These are phyloP conservation scores for Heliocidaris tuberculata DNA, from an alignment of 35 echinoderm and acorn worm species.

Conservation along the genomic window DNA sequence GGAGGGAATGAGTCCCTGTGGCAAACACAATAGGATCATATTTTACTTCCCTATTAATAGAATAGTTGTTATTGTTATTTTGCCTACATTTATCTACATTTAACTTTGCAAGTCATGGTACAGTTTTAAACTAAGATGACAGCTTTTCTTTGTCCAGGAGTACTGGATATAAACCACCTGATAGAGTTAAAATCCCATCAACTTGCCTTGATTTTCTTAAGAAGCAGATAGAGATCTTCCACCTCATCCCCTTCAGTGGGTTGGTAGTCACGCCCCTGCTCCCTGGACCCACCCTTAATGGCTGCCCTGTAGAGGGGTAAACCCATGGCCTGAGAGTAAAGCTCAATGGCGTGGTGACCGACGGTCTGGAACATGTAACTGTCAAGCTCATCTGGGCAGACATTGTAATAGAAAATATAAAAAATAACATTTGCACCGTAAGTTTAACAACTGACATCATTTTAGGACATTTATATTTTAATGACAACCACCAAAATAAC, in stretches of 20 bases:
- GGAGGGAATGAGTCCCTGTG: no score
- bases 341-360: constrained; percentile 86
- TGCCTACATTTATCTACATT: no score
- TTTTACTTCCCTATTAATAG: no score
- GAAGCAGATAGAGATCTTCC: constrained; percentile 86
- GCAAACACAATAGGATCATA: no score
- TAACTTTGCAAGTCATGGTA: no score
- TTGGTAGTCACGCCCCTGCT: constrained; percentile 71
- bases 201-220: constrained; percentile 74
- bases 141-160: no score
- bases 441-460: not conserved
- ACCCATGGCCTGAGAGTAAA: constrained; percentile 88
- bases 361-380: constrained; percentile 99
- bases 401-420: not conserved
- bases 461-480: no score
- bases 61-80: no score
- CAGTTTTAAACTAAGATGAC: no score
- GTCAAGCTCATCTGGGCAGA: constrained; percentile 83
- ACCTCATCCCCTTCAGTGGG: constrained; percentile 88
- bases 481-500: no score
- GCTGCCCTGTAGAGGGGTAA: constrained; percentile 76
- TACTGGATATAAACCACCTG: no score
- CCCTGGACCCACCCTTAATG: constrained; percentile 64
- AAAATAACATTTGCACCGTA: not conserved
- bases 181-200: no score